Conservation (phyloP, 2,888 invertebrate species). For the Lasiommata megera region DNA sequence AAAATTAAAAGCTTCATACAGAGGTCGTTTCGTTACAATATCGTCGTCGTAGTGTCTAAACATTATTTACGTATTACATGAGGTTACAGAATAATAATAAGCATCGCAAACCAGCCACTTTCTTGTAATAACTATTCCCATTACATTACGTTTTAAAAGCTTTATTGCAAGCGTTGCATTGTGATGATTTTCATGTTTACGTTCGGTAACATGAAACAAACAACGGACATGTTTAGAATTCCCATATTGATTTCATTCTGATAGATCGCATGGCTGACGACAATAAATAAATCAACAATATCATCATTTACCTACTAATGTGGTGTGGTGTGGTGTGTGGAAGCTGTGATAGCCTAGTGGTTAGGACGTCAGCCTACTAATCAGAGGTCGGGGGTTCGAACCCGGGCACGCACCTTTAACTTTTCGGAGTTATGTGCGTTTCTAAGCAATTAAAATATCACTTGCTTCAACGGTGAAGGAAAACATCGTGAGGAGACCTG, state of each 20-base stretch:
- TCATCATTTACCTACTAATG: too few species aligned
- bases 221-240: background rate
- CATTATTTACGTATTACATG: slow-evolving; percentile 16
- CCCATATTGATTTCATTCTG: background rate
- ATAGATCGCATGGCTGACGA: background rate
- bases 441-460: too few species aligned
- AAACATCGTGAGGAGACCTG: too few species aligned
- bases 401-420: too few species aligned
- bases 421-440: too few species aligned
- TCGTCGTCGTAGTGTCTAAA: background rate
- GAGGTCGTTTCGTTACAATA: background rate
- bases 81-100: slow-evolving; percentile 23
- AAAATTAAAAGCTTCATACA: too few species aligned
- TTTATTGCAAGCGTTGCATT: slow-evolving; percentile 14
- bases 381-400: too few species aligned
- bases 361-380: too few species aligned
- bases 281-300: too few species aligned
- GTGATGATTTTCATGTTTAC: slow-evolving; percentile 9
- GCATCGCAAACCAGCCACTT: slow-evolving; percentile 18
- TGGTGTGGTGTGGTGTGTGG: too few species aligned
- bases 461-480: too few species aligned
- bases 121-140: slow-evolving; percentile 20
- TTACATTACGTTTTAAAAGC: slow-evolving; percentile 19
- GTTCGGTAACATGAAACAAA: background rate
- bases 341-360: too few species aligned